Conservation (phyloP, 2,113 vertebrate genomes). For the Plecturocebus donacophilus region DNA sequence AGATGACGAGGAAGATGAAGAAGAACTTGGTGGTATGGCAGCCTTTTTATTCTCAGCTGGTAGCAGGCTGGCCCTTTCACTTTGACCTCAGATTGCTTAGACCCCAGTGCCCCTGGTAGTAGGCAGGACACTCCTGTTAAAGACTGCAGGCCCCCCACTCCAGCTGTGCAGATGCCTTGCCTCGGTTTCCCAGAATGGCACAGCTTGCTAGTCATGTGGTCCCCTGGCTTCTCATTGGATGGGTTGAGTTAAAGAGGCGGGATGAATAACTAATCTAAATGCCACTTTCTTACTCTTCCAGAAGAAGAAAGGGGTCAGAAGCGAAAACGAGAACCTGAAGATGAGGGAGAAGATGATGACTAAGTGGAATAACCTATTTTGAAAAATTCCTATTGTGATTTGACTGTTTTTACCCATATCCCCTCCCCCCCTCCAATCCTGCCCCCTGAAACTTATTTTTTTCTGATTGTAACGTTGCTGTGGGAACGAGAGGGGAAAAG, state of each 20-base stretch:
- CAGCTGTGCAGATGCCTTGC: neutral
- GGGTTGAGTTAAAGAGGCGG: neutral
- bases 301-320: slow-evolving; percentile 94
- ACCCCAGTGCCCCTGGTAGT: neutral
- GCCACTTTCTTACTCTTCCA: slow-evolving; percentile 70
- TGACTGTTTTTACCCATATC: slow-evolving; percentile 93
- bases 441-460: slow-evolving; percentile 77
- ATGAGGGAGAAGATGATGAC: slow-evolving; percentile 96
- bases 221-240: neutral
- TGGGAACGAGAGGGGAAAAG: slow-evolving; percentile 89
- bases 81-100: neutral
- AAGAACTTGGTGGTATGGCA: slow-evolving; percentile 84
- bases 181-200: neutral
- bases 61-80: neutral
- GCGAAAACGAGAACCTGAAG: slow-evolving; percentile 97
- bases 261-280: rapidly evolving
- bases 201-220: neutral
- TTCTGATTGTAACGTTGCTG: slow-evolving; percentile 91
- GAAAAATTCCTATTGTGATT: slow-evolving; percentile 91
- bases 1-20: slow-evolving; percentile 91
- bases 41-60: neutral
- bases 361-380: slow-evolving; percentile 87
- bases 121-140: neutral
- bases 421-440: slow-evolving; percentile 68
- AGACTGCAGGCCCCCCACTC: neutral